Conservation (phyloP, 1,140 invertebrate species). For the Drosophila insularis region DNA sequence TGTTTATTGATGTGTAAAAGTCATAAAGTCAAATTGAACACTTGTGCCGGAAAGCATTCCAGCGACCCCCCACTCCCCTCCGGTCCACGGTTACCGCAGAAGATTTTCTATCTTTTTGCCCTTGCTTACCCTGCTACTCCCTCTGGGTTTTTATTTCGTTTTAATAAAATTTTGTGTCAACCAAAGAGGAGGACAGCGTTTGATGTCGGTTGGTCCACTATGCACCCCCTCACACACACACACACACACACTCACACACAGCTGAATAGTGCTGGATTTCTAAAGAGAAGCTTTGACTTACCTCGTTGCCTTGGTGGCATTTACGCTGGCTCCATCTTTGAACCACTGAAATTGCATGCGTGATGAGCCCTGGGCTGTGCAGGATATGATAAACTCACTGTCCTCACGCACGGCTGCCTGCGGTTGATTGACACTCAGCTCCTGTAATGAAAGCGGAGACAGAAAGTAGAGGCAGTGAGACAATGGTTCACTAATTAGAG, state of each 20-base stretch:
- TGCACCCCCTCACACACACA: not conserved
- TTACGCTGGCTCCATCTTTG: constrained; percentile 90
- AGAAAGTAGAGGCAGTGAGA: constrained; percentile 16
- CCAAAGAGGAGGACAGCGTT: not conserved
- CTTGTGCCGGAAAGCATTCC: constrained; percentile 52
- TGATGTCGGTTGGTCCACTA: constrained; percentile 1
- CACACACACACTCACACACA: not conserved
- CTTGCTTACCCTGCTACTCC: not conserved
- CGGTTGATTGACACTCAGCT: constrained; percentile 85
- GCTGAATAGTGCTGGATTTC: not conserved
- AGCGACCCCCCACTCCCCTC: not conserved
- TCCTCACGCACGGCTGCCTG: constrained; percentile 86
- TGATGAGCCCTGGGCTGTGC: constrained; percentile 89
- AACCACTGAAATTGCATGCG: constrained; percentile 90
- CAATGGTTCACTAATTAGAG: constrained; percentile 71
- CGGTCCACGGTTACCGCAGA: not conserved
- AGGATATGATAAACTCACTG: constrained; percentile 89
- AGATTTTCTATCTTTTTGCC: not conserved
- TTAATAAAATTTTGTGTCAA: constrained; percentile 46
- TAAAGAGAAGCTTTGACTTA: constrained; percentile 74
- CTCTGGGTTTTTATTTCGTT: constrained; percentile 37
- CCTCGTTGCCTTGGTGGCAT: constrained; percentile 88
- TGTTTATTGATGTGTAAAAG: constrained; percentile 81
- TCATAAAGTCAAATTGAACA: constrained; percentile 82
- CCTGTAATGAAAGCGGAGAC: constrained; percentile 82